Conservation (phyloP, 2,888 invertebrate genomes). For the Lochmaea crataegi region DNA sequence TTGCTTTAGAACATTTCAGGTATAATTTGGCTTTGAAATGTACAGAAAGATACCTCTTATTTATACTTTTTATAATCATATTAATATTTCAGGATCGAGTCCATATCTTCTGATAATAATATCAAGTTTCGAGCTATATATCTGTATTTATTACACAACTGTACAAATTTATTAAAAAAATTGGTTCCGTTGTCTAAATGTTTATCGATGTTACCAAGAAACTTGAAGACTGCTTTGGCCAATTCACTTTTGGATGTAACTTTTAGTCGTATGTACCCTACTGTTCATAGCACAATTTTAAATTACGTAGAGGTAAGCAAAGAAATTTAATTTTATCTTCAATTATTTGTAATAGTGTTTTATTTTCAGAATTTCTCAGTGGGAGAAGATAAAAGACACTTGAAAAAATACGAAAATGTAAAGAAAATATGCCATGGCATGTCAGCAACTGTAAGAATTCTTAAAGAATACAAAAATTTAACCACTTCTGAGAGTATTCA, state of each 20-base stretch:
- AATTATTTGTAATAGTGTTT: too few relatives aligned
- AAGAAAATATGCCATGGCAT: constrained; percentile 65
- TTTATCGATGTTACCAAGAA: constrained; percentile 63
- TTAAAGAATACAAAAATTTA: constrained; percentile 60
- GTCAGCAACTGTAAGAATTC: constrained; percentile 64
- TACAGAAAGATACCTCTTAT: not conserved
- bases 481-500: constrained; percentile 62
- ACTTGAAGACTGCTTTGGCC: constrained; percentile 64
- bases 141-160: constrained; percentile 64
- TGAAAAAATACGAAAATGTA: constrained; percentile 64
- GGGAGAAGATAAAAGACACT: constrained; percentile 58
- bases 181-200: constrained; percentile 64
- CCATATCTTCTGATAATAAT: constrained; percentile 55
- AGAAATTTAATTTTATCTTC: not conserved
- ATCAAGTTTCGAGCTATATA: constrained; percentile 62
- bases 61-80: not conserved
- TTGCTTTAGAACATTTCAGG: constrained; percentile 70
- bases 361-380: constrained; percentile 62
- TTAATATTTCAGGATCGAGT: constrained; percentile 57
- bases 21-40: constrained; percentile 30
- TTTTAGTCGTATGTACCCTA: constrained; percentile 65
- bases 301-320: constrained; percentile 64
- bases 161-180: constrained; percentile 61
- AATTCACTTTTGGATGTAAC: constrained; percentile 65
- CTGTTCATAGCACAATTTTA: constrained; percentile 62